phyloP scores from a whole-genome alignment of 2,888 invertebrate genomes.

The Junonia oenone region DNA sequence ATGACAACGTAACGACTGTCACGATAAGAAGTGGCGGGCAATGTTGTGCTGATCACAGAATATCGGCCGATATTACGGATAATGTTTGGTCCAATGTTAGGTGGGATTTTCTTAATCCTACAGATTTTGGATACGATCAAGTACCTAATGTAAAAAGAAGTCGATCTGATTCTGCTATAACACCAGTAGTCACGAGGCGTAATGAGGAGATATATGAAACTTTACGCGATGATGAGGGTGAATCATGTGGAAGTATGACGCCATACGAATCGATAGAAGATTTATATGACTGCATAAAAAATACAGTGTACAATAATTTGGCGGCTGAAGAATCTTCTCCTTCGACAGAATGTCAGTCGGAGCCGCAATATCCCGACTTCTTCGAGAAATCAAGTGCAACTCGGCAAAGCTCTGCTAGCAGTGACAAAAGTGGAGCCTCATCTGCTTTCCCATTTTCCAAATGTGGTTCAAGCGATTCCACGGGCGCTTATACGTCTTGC shows the following conservation, averaged over 20 bases:
- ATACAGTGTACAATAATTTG: constrained; percentile 60
- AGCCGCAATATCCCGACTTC: constrained; percentile 66
- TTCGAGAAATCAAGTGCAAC: constrained; percentile 63
- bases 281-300: constrained; percentile 72
- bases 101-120: constrained; percentile 71
- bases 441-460: constrained; percentile 74
- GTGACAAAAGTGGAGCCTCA: constrained; percentile 70
- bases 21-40: constrained; percentile 61
- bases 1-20: constrained; percentile 63
- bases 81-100: constrained; percentile 73
- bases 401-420: constrained; percentile 68
- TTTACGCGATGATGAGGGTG: constrained; percentile 54
- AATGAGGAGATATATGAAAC: constrained; percentile 70
- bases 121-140: constrained; percentile 70
- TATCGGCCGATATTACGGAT: constrained; percentile 66
- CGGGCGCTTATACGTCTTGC: constrained; percentile 67
- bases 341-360: constrained; percentile 64
- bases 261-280: constrained; percentile 76
- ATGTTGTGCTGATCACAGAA: constrained; percentile 69
- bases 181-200: constrained; percentile 55
- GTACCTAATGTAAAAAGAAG: constrained; percentile 65
- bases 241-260: constrained; percentile 70
- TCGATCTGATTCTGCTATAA: constrained; percentile 68
- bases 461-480: constrained; percentile 71
- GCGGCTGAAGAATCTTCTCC: constrained; percentile 65